Evolutionary conservation across 1,140 invertebrate genomes (phyloP).

Genomic region (Anoplophora glabripennis): DNA sequence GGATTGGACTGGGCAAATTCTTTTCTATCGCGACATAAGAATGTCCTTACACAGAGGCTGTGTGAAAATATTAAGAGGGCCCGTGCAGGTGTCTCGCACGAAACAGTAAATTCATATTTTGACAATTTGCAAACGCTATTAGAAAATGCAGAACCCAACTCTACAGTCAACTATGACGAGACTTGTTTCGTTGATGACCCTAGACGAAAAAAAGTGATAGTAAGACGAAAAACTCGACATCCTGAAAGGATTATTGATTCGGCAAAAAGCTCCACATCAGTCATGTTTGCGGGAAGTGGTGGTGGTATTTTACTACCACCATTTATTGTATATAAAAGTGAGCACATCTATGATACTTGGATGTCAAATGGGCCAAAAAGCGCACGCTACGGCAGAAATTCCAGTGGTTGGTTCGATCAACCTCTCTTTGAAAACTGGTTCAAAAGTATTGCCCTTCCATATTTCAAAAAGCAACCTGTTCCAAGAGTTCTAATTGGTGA

Average conservation of each 20-base stretch:
- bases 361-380: conserved; percentile 10
- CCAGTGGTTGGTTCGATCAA: conserved; percentile 17
- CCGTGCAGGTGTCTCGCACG: too few species aligned
- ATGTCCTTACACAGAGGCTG: too few species aligned
- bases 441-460: too few species aligned
- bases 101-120: conserved; percentile 2
- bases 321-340: conserved; percentile 23
- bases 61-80: too few species aligned
- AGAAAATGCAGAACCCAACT: conserved; percentile 26
- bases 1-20: too few species aligned
- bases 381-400: conserved; percentile 10
- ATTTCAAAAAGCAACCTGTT: too few species aligned
- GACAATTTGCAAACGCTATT: conserved; percentile 24
- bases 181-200: conserved; percentile 40
- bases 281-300: conserved; percentile 24
- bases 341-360: conserved; percentile 21
- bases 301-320: conserved; percentile 14
- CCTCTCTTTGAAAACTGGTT: conserved; percentile 10
- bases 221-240: conserved; percentile 42
- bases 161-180: conserved; percentile 48
- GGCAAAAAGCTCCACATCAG: conserved; percentile 11
- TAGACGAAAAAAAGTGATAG: conserved; percentile 22
- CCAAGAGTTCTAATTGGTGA: neutral
- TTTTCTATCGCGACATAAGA: too few species aligned
- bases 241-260: conserved; percentile 43